phyloP scores from a whole-genome alignment of 2,797 vertebrate genomes.

The Enteromius radiatus region DNA sequence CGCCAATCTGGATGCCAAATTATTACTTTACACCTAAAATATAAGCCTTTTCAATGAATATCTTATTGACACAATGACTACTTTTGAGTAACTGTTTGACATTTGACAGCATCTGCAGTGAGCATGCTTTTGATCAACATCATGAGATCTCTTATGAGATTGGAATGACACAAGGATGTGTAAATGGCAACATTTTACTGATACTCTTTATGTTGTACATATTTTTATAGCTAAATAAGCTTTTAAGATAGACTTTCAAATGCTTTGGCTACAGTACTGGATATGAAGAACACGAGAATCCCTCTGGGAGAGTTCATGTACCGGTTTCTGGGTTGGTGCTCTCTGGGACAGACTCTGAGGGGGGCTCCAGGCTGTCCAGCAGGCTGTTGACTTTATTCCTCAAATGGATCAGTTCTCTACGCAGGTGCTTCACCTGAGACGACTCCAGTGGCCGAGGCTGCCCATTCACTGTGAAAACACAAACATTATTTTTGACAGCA shows the following conservation, averaged over 20 bases:
- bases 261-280: neutral
- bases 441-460: constrained; percentile 97
- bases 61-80: neutral
- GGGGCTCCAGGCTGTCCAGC: constrained; percentile 94
- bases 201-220: neutral
- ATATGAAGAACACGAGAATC: neutral
- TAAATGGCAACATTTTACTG: neutral
- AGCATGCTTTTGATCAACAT: neutral
- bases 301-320: constrained; percentile 62
- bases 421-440: constrained; percentile 96
- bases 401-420: constrained; percentile 96
- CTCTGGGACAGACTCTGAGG: constrained; percentile 86
- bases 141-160: neutral
- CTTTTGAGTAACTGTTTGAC: neutral
- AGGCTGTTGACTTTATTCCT: constrained; percentile 98
- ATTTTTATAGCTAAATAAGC: neutral
- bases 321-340: constrained; percentile 85
- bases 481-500: neutral
- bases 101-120: neutral
- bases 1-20: neutral
- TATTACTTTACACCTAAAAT: neutral
- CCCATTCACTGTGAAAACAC: constrained; percentile 86
- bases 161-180: neutral
- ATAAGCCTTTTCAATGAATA: neutral
- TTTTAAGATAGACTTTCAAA: constrained; percentile 23